A percentile compares a stretch with the other conserved stretches of the same genome.
Conservation (phyloP, 2,797 vertebrate genomes). For the Eulemur rubriventer region DNA sequence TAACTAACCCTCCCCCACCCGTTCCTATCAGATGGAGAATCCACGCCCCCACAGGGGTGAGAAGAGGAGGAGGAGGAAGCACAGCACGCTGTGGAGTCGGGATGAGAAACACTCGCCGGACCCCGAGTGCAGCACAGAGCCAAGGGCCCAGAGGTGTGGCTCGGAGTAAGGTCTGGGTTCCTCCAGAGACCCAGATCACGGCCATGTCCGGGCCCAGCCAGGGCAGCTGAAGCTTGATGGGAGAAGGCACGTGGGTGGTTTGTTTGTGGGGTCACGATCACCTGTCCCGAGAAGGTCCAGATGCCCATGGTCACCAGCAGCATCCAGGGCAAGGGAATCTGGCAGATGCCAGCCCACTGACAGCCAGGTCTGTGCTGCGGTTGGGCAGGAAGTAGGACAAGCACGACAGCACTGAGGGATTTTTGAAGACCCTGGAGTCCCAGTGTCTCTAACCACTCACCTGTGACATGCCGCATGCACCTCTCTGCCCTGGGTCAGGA, state of each 20-base stretch:
- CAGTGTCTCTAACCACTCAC: neutral
- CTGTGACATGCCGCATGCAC: neutral
- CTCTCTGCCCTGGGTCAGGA: neutral
- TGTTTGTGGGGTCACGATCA: neutral
- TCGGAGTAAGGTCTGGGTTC: neutral
- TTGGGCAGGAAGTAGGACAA: neutral
- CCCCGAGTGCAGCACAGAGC: neutral
- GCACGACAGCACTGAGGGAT: neutral
- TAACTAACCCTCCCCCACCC: neutral
- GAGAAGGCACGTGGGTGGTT: neutral
- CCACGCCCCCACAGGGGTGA: rapidly evolving
- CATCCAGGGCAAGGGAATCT: neutral
- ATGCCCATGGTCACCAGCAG: neutral
- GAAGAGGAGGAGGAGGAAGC: neutral
- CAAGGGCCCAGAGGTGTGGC: neutral
- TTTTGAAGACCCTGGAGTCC: neutral
- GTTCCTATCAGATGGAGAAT: neutral
- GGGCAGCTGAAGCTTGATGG: neutral
- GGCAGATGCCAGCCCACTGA: neutral
- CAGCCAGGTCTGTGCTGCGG: neutral
- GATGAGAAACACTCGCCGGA: rapidly evolving
- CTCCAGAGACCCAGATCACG: neutral
- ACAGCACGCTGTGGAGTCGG: rapidly evolving
- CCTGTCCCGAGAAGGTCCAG: neutral
- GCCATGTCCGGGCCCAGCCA: neutral